Evolutionary conservation across 1,140 invertebrate genomes (phyloP), one percentile per base, ranked within the genome.

Genomic region (Physella acuta): DNA sequence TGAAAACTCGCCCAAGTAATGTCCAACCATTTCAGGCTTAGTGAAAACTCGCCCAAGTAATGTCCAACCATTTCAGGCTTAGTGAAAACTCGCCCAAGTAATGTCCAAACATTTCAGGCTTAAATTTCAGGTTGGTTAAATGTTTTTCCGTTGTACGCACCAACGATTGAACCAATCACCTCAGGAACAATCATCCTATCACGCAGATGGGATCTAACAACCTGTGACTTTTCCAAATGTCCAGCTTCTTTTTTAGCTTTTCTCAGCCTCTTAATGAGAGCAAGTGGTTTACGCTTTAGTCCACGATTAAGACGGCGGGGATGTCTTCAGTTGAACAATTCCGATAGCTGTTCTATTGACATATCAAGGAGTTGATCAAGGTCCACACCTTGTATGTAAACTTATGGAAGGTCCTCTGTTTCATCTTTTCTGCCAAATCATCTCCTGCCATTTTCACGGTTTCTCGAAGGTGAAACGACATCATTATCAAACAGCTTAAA

Each of bases 171-270:
- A 70, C 98, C 97, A 81, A 99, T 96, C 97, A 99, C 99, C 87
- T 99, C 97, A 39, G 98, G 98, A 17, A 99, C 91, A 84, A 99
- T 94, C 78, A 99, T 94, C 96, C 99, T 99, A 85, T 99, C 95
- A 64, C 98, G 89, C 71, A 99, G 87, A 87, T 99, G 98, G 33
- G 98, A 99, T 86, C 99, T 99, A 0, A 99, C 96, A 73, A 97
- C 94, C 85, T 97, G 96, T 59, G 97, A 97, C 84, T 99, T 99
- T 86, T 99, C 97, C 88, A 97, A 91, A 79, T 93, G 93, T 34
- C 93, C 93, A 52, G 94, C 94, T 80, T 98, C 94, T 85, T 98
- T 98, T 87, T 99, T 99, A 33, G 87, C 86, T 71, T 88, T 88
- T 37, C 85, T 78, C 55, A 88, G 75, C 71, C 84, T 78, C 71